Base-by-base conservation (phyloP, 2,888 invertebrate genomes). In the Amphipoea oculea region DNA sequence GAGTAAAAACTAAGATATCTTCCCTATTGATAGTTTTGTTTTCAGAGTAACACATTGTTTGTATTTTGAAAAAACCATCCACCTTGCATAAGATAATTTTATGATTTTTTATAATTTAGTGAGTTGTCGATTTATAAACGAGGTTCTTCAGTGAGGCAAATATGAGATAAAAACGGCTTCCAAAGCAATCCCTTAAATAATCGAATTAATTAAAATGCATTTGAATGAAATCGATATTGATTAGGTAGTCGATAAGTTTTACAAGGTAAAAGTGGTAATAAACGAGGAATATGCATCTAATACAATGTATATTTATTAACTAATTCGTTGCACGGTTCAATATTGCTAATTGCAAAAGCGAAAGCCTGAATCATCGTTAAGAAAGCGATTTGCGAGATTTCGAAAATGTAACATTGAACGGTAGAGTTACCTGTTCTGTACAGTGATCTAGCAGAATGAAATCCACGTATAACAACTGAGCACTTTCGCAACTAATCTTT, bases 361-460 rank as follows among this genome's bases (percentile, higher is more conserved):
- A 79, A 78, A 54, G 65, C 23, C 67, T 63, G 70, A 80, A 81
- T 82, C 72, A 81, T 81, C 81, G 65, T 71, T 65, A 78, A 76
- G 88, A 88, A 86, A 82, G 78, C 66, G 57, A 76, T 48, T 51
- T 81, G 74, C 60, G 70, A 79, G 82, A 79, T 84, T 84, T 87
- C 48, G 73, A 77, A 74, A 76, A 82, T 66, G 70, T 78, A 69
- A 81, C 69, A 70, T 81, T 80, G 57, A 51, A 70, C 60, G 78
- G 60, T 73, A 70, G 75, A 86, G 82, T 75, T 83, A 82, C 74
- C 76, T 83, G 71, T 81, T 77, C 78, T 79, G 66, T 51, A 73
- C 75, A 65, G 78, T 86, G 86, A 90, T 80, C 45, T 51, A 73
- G 89, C 85, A 86, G 14, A 81, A 82, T 76, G 9, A 48, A 79